Conservation (phyloP, 2,797 vertebrate species). For the Gymnocypris eckloni region DNA sequence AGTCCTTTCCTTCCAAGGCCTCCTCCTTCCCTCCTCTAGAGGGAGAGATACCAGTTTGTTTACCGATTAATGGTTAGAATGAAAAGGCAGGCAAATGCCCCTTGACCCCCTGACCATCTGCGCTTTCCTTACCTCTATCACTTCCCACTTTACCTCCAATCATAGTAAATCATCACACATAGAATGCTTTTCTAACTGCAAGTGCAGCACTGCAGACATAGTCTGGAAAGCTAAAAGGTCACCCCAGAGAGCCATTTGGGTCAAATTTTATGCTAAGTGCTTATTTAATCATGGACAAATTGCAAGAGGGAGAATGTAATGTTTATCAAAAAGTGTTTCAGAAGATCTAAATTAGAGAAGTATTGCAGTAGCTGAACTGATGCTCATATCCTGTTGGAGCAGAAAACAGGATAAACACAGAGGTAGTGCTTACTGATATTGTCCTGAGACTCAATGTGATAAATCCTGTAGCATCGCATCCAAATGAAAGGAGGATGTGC, state of each 20-base stretch:
- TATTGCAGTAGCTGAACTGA: neutral
- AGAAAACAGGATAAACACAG: neutral
- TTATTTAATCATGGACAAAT: neutral
- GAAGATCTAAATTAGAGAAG: neutral
- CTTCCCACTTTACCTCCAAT: too few relatives aligned
- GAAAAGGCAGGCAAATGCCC: too few relatives aligned
- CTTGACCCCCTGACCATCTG: too few relatives aligned
- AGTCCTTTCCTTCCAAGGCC: too few relatives aligned
- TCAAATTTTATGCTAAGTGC: neutral
- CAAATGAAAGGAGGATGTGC: slow-evolving; percentile 6
- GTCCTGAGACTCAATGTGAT: neutral
- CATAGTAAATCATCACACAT: too few relatives aligned
- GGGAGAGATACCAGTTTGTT: too few relatives aligned
- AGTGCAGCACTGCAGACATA: neutral
- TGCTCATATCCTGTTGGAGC: slow-evolving; percentile 8
- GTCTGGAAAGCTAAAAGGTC: neutral
- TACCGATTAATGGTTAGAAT: too few relatives aligned
- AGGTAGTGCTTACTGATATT: neutral
- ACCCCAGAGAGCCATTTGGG: neutral
- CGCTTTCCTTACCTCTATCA: too few relatives aligned
- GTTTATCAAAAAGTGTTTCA: neutral
- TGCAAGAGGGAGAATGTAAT: neutral
- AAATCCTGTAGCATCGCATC: neutral
- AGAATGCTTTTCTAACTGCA: too few relatives aligned
- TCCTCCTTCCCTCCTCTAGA: too few relatives aligned